phyloP scores from a whole-genome alignment of 1,140 invertebrate genomes.

The Trinorchestia longiramus region DNA sequence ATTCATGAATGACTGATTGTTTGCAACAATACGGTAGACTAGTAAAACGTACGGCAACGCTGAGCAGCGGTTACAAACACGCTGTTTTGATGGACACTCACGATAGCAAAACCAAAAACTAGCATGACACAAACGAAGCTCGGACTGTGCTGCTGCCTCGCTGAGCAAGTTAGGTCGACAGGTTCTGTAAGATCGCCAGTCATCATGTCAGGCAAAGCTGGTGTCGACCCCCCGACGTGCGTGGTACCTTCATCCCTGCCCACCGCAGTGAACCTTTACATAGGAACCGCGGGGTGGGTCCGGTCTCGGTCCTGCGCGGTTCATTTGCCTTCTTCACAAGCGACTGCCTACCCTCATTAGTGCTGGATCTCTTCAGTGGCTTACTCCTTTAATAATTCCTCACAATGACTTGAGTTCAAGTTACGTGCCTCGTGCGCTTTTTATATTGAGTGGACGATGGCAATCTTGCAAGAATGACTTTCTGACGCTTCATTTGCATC shows the following conservation, averaged over 20 bases:
- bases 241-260: slow-evolving; percentile 36
- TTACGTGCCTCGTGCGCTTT: slow-evolving; percentile 44
- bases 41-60: neutral
- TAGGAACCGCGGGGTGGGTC: slow-evolving; percentile 19
- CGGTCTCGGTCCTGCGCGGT: neutral
- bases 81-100: slow-evolving; percentile 14
- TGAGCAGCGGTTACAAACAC: neutral
- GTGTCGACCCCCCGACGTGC: slow-evolving; percentile 39
- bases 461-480: slow-evolving; percentile 51
- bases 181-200: slow-evolving; percentile 36
- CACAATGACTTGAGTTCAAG: slow-evolving; percentile 45
- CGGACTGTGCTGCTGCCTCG: neutral
- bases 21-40: neutral
- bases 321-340: slow-evolving; percentile 53
- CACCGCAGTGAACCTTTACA: slow-evolving; percentile 42
- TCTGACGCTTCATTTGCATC: slow-evolving; percentile 52
- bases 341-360: slow-evolving; percentile 50
- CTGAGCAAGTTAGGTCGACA: slow-evolving; percentile 15
- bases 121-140: neutral
- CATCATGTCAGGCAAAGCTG: slow-evolving; percentile 44
- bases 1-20: neutral
- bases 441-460: slow-evolving; percentile 45
- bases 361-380: slow-evolving; percentile 36
- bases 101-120: neutral
- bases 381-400: slow-evolving; percentile 50